phyloP scores from a whole-genome alignment of 2,888 invertebrate species.

The Agonopterix arenella region DNA sequence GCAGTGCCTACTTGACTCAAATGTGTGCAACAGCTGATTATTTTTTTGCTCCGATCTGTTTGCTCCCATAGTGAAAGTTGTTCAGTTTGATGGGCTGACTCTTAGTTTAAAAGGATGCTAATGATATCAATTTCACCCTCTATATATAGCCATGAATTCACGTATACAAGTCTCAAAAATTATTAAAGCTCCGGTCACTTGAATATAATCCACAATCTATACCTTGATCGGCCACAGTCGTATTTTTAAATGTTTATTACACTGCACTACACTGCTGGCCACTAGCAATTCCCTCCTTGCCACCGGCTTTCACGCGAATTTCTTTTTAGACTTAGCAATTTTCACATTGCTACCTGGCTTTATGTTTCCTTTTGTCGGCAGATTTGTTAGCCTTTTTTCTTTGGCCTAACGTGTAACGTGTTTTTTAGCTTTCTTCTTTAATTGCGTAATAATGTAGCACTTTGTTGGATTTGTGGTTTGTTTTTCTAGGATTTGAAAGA shows the following conservation, averaged over 20 bases:
- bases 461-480: background rate
- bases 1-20: too few species aligned
- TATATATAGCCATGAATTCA: too few species aligned
- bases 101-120: too few species aligned
- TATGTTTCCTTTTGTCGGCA: constrained; percentile 55
- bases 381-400: constrained; percentile 54
- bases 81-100: too few species aligned
- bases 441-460: constrained; percentile 32
- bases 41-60: too few species aligned
- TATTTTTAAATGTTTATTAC: constrained; percentile 64
- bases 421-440: constrained; percentile 34
- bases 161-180: background rate
- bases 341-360: constrained; percentile 54
- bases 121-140: too few species aligned
- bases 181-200: constrained; percentile 19
- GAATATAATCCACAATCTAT: constrained; percentile 54
- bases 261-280: constrained; percentile 32
- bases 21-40: too few species aligned
- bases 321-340: constrained; percentile 45
- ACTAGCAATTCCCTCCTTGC: constrained; percentile 21
- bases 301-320: constrained; percentile 34
- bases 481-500: background rate
- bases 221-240: constrained; percentile 46
- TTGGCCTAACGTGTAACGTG: constrained; percentile 22
- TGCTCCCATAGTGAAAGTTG: too few species aligned